Conservation (phyloP, 35 echinoderm and acorn worm genomes). For the Hemicentrotus pulcherrimus region DNA sequence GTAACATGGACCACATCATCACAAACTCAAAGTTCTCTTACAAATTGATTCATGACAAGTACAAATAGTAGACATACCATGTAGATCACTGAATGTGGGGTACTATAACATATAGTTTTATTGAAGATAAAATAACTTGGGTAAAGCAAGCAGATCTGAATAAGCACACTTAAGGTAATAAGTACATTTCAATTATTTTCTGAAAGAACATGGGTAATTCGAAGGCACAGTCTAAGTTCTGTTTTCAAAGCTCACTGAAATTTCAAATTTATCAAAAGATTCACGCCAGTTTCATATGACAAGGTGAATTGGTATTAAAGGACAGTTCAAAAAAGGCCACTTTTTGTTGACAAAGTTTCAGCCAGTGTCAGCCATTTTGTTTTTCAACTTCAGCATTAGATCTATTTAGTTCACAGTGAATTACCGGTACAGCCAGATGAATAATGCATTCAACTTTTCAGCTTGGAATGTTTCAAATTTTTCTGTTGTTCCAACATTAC, state of each 20-base stretch:
- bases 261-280: not conserved
- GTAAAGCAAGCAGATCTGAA: not conserved
- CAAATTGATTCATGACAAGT: too few species aligned
- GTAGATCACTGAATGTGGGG: not conserved
- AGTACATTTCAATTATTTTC: not conserved
- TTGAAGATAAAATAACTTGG: not conserved
- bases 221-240: not conserved
- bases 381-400: not conserved
- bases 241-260: not conserved
- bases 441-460: not conserved
- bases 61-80: not conserved
- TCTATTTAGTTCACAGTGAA: not conserved
- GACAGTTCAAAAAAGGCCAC: not conserved
- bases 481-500: not conserved
- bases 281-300: not conserved
- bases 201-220: slow-evolving; percentile 36
- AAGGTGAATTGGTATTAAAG: not conserved
- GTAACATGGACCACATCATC: too few species aligned
- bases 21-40: too few species aligned
- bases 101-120: slow-evolving; percentile 43
- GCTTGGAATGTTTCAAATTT: not conserved
- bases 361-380: not conserved
- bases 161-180: not conserved
- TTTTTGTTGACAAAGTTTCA: not conserved
- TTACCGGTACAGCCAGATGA: not conserved